These are phyloP conservation scores for Ophiothrix spiculata DNA, from an alignment of 35 echinoderm and acorn worm genomes.

Conservation along the genomic window DNA sequence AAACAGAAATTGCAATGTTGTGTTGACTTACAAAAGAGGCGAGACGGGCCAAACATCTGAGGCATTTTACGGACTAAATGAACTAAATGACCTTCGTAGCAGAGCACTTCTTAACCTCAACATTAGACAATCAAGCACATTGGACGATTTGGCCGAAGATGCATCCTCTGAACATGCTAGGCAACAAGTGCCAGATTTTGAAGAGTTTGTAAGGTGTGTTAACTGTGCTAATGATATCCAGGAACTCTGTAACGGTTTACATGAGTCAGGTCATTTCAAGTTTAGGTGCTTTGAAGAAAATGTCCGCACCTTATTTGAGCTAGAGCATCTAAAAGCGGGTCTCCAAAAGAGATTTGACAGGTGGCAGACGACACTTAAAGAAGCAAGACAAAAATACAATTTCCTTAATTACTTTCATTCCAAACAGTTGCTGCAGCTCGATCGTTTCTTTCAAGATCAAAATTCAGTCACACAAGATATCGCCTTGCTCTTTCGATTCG, in stretches of 20 bases:
- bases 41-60: neutral
- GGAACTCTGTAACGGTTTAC: conserved; percentile 11
- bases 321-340: neutral
- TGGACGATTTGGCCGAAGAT: neutral
- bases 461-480: neutral
- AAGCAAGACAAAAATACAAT: conserved; percentile 4
- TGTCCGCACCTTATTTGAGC: neutral
- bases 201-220: conserved; percentile 28
- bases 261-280: conserved; percentile 22
- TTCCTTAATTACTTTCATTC: conserved; percentile 44
- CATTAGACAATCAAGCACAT: neutral
- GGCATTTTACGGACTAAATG: neutral
- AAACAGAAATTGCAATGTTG: conserved; percentile 13
- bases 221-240: conserved; percentile 31
- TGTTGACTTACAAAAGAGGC: conserved; percentile 10
- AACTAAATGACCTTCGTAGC: conserved; percentile 42
- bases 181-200: neutral
- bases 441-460: conserved; percentile 26
- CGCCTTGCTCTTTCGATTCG: conserved; percentile 22
- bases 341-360: neutral
- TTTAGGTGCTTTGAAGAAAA: conserved; percentile 17
- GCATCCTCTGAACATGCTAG: neutral
- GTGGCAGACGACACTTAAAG: conserved; percentile 5
- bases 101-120: conserved; percentile 34
- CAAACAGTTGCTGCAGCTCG: conserved; percentile 20